Evolutionary conservation across 2,888 invertebrate genomes (phyloP).

Genomic region (Malthinus seriepunctatus): DNA sequence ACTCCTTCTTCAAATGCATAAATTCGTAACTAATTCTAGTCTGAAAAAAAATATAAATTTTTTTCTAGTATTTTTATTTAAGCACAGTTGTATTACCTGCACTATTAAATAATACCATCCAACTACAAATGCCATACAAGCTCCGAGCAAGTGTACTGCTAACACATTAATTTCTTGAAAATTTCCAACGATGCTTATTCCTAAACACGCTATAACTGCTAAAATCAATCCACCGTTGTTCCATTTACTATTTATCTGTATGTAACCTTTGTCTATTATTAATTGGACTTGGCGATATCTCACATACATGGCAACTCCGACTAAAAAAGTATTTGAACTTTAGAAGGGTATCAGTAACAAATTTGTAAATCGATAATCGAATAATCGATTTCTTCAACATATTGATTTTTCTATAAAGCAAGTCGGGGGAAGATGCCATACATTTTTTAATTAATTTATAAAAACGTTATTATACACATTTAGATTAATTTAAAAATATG

Average conservation of each 20-base stretch:
- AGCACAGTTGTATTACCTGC: slow-evolving; percentile 17
- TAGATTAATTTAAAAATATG: too few relatives aligned
- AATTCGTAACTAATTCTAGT: slow-evolving; percentile 10
- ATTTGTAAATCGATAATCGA: too few relatives aligned
- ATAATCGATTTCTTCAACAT: too few relatives aligned
- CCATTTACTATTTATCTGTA: slow-evolving; percentile 8
- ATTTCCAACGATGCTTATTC: slow-evolving; percentile 25
- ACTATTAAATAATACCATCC: slow-evolving; percentile 19
- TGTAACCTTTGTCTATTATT: not conserved
- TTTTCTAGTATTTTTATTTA: too few relatives aligned
- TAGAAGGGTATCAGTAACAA: too few relatives aligned
- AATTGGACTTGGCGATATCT: slow-evolving; percentile 30
- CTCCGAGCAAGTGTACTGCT: slow-evolving; percentile 23
- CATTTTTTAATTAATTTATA: too few relatives aligned
- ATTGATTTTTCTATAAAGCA: too few relatives aligned
- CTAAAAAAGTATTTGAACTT: slow-evolving; percentile 14
- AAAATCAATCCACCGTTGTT: slow-evolving; percentile 14
- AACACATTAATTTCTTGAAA: slow-evolving; percentile 21
- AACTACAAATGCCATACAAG: slow-evolving; percentile 19
- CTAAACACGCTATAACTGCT: slow-evolving; percentile 16
- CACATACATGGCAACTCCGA: slow-evolving; percentile 24
- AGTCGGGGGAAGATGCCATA: too few relatives aligned
- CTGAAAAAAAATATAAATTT: slow-evolving; percentile 3
- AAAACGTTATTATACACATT: too few relatives aligned
- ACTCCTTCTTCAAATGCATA: not conserved